A percentile compares a stretch with the other conserved stretches of the same genome.
Conservation (phyloP, 2,888 invertebrate species). For the Chymomyza amoena region DNA sequence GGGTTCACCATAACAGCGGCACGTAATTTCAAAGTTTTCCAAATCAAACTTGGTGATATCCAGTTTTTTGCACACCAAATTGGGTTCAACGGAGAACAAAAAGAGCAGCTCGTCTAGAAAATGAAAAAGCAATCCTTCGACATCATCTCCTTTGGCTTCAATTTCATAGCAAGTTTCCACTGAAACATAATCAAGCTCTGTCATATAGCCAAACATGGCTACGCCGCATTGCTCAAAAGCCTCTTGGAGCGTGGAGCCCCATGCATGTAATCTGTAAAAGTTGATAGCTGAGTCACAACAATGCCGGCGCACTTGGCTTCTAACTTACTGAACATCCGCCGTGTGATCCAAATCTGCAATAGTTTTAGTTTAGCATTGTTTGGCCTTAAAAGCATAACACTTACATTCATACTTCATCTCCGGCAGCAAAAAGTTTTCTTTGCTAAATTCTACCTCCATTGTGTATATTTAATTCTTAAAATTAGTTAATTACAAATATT, state of each 20-base stretch:
- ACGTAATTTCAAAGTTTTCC: conserved; percentile 89
- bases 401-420: conserved; percentile 90
- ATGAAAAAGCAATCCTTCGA: conserved; percentile 92
- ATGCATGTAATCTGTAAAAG: conserved; percentile 88
- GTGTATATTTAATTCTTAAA: not conserved
- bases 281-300: no score
- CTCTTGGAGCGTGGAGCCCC: conserved; percentile 92
- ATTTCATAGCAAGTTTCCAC: conserved; percentile 88
- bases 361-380: not conserved
- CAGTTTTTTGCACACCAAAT: conserved; percentile 91
- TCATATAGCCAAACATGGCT: conserved; percentile 99
- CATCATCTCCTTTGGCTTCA: conserved; percentile 93
- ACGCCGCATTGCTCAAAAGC: conserved; percentile 96
- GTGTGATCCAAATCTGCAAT: conserved; percentile 94
- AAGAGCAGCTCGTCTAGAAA: conserved; percentile 97
- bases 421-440: conserved; percentile 83
- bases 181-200: conserved; percentile 91
- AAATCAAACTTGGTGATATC: conserved; percentile 92
- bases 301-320: not conserved
- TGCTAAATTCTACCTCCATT: conserved; percentile 80
- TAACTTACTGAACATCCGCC: conserved; percentile 98
- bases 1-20: conserved; percentile 93
- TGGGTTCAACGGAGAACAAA: conserved; percentile 94
- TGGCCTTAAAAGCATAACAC: conserved; percentile 69
- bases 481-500: not conserved